Evolutionary conservation across 92 coral and sea anemone species (phyloP).

Genomic region (Umimayanthus chanpuru): DNA sequence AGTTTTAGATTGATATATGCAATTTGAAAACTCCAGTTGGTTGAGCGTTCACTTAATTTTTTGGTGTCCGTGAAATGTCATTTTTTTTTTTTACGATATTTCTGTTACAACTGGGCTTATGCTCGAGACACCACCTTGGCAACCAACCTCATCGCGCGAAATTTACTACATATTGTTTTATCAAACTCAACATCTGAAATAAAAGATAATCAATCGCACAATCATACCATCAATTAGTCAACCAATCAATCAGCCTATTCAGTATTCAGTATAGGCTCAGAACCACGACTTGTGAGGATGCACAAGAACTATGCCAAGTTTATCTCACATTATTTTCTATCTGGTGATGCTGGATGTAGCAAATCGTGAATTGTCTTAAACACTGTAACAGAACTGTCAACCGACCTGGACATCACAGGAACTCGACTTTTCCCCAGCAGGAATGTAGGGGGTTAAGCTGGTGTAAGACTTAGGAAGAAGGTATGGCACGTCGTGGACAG

Average conservation of each 20-base stretch:
- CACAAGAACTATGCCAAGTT: not conserved
- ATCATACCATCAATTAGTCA: not conserved
- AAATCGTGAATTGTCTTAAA: not conserved
- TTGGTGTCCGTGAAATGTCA: no score
- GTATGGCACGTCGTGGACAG: constrained; percentile 68
- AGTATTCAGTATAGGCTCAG: not conserved
- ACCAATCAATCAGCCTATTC: not conserved
- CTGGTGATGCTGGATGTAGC: not conserved
- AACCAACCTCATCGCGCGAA: no score
- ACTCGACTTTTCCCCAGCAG: constrained; percentile 52
- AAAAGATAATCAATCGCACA: not conserved
- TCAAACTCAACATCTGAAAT: no score
- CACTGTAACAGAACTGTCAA: not conserved
- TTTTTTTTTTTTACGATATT: no score
- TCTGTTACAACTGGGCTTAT: no score
- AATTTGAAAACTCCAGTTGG: no score
- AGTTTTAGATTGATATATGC: no score
- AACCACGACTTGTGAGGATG: not conserved
- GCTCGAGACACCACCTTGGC: no score
- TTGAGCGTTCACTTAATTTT: no score
- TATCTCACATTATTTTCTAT: no score
- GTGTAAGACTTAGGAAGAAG: constrained; percentile 86
- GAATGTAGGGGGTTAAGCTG: constrained; percentile 48
- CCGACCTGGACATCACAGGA: constrained; percentile 81
- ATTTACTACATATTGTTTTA: no score